Percentiles rank a stretch among this genome's conserved stretches.
Evolutionary conservation across 2,888 invertebrate genomes (phyloP).

Genomic region (Lepidocyrtinus sp.): DNA sequence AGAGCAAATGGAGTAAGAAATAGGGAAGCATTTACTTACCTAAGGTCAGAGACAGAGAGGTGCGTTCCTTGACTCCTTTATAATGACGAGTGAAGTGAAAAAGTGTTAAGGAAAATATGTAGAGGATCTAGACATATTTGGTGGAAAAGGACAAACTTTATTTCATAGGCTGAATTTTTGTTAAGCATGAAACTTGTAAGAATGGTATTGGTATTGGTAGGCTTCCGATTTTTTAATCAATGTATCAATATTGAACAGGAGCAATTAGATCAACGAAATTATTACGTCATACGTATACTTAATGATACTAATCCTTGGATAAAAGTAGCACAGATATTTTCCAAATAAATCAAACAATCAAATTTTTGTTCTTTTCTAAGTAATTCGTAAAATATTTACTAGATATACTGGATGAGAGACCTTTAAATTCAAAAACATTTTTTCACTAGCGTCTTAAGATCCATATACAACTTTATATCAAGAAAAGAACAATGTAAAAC

Average conservation of each 20-base stretch:
- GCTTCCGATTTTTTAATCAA: slow-evolving; percentile 13
- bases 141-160: not conserved
- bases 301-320: slow-evolving; percentile 2
- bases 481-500: slow-evolving; percentile 56
- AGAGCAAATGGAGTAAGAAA: not conserved
- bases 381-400: no score
- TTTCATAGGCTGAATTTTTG: not conserved
- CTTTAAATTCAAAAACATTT: no score
- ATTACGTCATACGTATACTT: slow-evolving; percentile 21
- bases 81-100: slow-evolving; percentile 1
- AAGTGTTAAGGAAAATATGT: no score
- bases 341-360: no score
- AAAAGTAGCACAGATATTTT: slow-evolving; percentile 43
- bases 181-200: not conserved
- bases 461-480: slow-evolving; percentile 46
- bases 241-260: no score
- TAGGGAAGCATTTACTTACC: not conserved
- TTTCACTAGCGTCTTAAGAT: not conserved
- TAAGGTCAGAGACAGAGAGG: slow-evolving; percentile 23
- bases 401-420: no score
- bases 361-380: no score
- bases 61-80: slow-evolving; percentile 53
- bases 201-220: no score
- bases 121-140: not conserved
- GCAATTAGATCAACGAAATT: slow-evolving; percentile 47